A percentile compares a stretch with the other conserved stretches of the same genome.
Conservation (phyloP, 2,113 vertebrate species). For the Coreoperca whiteheadi region DNA sequence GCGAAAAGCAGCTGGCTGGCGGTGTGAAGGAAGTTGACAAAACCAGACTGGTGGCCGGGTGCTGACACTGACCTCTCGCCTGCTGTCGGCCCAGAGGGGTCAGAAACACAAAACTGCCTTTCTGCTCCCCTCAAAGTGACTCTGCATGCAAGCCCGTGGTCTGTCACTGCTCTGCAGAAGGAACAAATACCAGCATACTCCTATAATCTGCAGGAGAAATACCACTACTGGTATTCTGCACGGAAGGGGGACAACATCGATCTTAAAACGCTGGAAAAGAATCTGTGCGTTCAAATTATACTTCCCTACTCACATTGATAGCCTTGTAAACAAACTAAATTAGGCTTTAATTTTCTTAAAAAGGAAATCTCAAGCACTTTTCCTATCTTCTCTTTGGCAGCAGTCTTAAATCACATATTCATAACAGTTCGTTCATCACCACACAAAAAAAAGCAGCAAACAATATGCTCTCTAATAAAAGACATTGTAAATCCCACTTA, state of each 20-base stretch:
- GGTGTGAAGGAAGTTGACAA: slow-evolving; percentile 69
- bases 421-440: too few species aligned
- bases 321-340: too few species aligned
- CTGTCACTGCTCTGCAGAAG: slow-evolving; percentile 5
- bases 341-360: too few species aligned
- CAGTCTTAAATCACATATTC: too few species aligned
- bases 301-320: too few species aligned
- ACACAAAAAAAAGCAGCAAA: too few species aligned
- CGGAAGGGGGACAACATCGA: neutral
- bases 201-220: neutral
- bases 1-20: slow-evolving; percentile 77
- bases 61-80: slow-evolving; percentile 75
- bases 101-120: slow-evolving; percentile 67
- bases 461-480: too few species aligned
- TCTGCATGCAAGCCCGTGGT: neutral
- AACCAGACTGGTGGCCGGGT: slow-evolving; percentile 71
- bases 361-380: too few species aligned
- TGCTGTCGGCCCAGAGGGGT: slow-evolving; percentile 67
- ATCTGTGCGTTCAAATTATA: too few species aligned
- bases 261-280: neutral
- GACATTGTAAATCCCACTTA: too few species aligned
- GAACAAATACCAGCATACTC: neutral
- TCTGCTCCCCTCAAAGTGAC: slow-evolving; percentile 37
- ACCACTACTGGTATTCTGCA: neutral
- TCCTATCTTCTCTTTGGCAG: too few species aligned